A percentile compares a stretch with the other conserved stretches of the same genome.
phyloP scores from a whole-genome alignment of 2,888 invertebrate species.

The Microchrysa polita region DNA sequence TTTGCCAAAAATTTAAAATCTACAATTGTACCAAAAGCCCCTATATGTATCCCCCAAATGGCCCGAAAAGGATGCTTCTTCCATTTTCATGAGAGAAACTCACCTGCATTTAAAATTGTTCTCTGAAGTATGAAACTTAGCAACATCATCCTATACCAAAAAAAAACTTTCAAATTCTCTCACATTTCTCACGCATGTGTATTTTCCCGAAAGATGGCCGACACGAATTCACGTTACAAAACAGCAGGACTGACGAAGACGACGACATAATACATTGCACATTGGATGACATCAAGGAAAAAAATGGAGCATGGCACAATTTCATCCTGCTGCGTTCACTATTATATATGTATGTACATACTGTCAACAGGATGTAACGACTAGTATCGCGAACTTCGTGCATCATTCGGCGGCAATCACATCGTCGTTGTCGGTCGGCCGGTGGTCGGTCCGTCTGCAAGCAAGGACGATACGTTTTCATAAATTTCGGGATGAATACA shows the following conservation, averaged over 20 bases:
- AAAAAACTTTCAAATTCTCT: slow-evolving; percentile 19
- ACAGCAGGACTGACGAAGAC: slow-evolving; percentile 6
- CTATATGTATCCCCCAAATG: background rate
- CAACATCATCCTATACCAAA: background rate
- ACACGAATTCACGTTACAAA: slow-evolving; percentile 14
- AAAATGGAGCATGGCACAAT: slow-evolving; percentile 17
- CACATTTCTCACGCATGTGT: slow-evolving; percentile 39
- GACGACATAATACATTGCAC: background rate
- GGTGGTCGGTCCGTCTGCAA: too few relatives aligned
- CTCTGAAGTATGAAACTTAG: background rate
- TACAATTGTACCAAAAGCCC: slow-evolving; percentile 16
- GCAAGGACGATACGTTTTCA: background rate
- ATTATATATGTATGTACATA: too few relatives aligned
- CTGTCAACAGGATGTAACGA: slow-evolving; percentile 29
- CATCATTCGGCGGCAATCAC: slow-evolving; percentile 8
- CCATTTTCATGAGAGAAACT: background rate
- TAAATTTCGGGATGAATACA: background rate
- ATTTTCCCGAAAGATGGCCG: slow-evolving; percentile 26
- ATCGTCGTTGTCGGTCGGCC: too few relatives aligned
- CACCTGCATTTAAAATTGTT: background rate
- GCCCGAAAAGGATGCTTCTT: slow-evolving; percentile 6
- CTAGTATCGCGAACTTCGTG: background rate
- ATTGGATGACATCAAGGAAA: background rate
- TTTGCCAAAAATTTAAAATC: background rate
- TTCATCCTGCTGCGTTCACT: background rate